phyloP scores from a whole-genome alignment of 1,140 invertebrate genomes.

The Stegodyphus mimosarum region DNA sequence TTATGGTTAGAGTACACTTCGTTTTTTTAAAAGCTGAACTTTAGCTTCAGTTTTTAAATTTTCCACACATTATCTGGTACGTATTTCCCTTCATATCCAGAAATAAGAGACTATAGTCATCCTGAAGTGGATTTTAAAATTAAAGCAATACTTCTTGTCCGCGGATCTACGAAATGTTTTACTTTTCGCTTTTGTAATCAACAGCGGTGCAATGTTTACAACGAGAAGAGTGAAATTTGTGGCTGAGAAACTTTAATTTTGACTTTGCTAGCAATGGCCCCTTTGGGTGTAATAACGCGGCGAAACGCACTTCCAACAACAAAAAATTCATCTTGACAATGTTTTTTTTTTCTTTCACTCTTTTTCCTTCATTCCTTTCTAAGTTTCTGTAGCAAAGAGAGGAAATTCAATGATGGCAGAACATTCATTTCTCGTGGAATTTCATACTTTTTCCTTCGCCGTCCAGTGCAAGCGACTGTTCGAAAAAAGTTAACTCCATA shows the following conservation, averaged over 20 bases:
- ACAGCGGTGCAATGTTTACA: slow-evolving; percentile 1
- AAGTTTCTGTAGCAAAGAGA: background rate
- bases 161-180: background rate
- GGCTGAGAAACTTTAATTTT: slow-evolving; percentile 53
- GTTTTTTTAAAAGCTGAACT: no score
- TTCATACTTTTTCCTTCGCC: no score
- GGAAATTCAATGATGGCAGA: background rate
- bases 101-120: no score
- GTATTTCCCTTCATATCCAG: no score
- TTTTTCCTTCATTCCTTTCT: background rate
- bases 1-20: no score
- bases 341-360: background rate
- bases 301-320: background rate
- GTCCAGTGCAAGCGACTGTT: no score
- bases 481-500: no score
- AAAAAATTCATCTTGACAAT: background rate
- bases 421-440: background rate
- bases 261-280: slow-evolving; percentile 30
- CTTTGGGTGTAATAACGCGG: slow-evolving; percentile 31
- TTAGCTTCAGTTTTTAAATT: no score
- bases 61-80: no score
- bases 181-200: background rate
- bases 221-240: background rate
- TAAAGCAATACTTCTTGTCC: slow-evolving; percentile 15
- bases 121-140: background rate